Evolutionary conservation across 2,113 vertebrate species (phyloP).

Genomic region (Ophiodon elongatus): DNA sequence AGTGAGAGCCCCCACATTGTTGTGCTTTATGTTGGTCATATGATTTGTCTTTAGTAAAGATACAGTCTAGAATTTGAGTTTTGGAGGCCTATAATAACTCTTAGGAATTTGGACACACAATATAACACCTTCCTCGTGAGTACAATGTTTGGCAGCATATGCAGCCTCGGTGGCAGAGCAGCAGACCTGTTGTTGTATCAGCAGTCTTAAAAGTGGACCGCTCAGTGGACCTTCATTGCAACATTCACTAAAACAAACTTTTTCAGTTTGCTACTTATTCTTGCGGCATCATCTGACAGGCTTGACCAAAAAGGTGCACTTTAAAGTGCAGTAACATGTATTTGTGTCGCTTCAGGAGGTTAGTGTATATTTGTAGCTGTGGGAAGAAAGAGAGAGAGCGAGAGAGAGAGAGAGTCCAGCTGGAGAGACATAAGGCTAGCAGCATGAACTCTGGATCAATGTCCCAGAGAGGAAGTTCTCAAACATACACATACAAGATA

Average conservation of each 20-base stretch:
- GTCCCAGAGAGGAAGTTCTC: slow-evolving; percentile 82
- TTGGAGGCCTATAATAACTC: not conserved
- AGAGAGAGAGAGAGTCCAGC: slow-evolving; percentile 79
- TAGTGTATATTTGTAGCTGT: slow-evolving; percentile 59
- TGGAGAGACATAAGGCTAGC: slow-evolving; percentile 84
- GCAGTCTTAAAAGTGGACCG: not conserved
- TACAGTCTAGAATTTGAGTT: not conserved
- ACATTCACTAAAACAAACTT: not conserved
- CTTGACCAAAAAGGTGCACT: slow-evolving; percentile 17
- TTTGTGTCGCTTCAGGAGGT: slow-evolving; percentile 45
- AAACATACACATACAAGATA: slow-evolving; percentile 61
- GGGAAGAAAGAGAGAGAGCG: too few relatives aligned
- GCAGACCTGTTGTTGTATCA: slow-evolving; percentile 20
- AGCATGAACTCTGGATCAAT: slow-evolving; percentile 74
- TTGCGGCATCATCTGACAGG: not conserved
- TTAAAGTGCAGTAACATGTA: slow-evolving; percentile 30
- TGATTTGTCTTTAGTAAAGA: not conserved
- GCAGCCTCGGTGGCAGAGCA: slow-evolving; percentile 28
- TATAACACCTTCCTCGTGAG: slow-evolving; percentile 10
- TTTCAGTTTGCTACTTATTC: not conserved
- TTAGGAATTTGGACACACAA: slow-evolving; percentile 14
- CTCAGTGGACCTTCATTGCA: not conserved
- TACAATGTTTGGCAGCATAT: slow-evolving; percentile 37
- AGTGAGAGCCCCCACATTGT: not conserved
- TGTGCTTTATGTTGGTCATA: not conserved